phyloP scores from a whole-genome alignment of 2,113 vertebrate species.

The cat (Felis catus) region F.catus_Fca126_mat1.0 CM031420.1:49680001-49680500 shows the following conservation, averaged over 20 bases:
- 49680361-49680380: background rate
- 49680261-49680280: background rate
- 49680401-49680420: background rate
- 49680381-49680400: background rate
- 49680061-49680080: no score
- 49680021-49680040: no score
- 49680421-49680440: background rate
- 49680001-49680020: no score
- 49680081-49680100: no score
- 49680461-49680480: background rate
- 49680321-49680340: background rate
- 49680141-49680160: no score
- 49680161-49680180: background rate
- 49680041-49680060: no score
- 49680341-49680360: background rate
- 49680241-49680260: background rate
- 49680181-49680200: background rate
- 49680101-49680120: no score
- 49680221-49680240: background rate
- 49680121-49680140: no score
- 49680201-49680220: background rate
- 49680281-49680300: background rate
- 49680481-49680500: background rate
- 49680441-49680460: background rate
- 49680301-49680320: background rate